Conservation (phyloP, 2,113 vertebrate genomes). For the Eidolon helvum region DNA sequence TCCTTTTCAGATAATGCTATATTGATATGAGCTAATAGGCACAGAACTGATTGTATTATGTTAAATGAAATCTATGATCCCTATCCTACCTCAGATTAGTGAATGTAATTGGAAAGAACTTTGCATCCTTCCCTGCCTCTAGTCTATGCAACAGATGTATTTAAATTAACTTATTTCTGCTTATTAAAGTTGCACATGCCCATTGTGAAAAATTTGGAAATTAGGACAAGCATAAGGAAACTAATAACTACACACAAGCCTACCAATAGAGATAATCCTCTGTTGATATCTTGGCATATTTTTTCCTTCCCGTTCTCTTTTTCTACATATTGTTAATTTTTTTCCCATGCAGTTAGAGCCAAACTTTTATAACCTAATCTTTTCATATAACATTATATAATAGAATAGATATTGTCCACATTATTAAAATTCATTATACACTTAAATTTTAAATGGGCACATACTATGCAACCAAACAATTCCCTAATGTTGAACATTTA, state of each 20-base stretch:
- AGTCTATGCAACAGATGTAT: neutral
- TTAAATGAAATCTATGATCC: neutral
- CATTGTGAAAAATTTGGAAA: neutral
- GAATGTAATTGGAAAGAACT: constrained; percentile 25
- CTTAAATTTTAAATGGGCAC: neutral
- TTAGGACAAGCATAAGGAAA: neutral
- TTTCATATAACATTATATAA: neutral
- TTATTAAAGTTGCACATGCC: neutral
- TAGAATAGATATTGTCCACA: neutral
- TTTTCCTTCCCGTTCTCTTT: neutral
- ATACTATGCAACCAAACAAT: neutral
- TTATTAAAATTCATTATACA: neutral
- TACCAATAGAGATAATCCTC: neutral
- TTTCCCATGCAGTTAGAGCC: neutral
- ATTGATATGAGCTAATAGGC: neutral
- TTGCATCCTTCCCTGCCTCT: neutral
- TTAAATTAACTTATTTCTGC: constrained; percentile 24
- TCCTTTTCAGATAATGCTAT: constrained; percentile 10
- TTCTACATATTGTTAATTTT: neutral
- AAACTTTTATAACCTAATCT: neutral
- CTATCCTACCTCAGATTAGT: neutral
- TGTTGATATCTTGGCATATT: neutral
- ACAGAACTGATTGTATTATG: neutral
- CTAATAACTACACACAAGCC: neutral
- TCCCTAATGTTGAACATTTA: neutral